Conservation (phyloP, 2,113 vertebrate genomes). For the Nothoprocta perdicaria region DNA sequence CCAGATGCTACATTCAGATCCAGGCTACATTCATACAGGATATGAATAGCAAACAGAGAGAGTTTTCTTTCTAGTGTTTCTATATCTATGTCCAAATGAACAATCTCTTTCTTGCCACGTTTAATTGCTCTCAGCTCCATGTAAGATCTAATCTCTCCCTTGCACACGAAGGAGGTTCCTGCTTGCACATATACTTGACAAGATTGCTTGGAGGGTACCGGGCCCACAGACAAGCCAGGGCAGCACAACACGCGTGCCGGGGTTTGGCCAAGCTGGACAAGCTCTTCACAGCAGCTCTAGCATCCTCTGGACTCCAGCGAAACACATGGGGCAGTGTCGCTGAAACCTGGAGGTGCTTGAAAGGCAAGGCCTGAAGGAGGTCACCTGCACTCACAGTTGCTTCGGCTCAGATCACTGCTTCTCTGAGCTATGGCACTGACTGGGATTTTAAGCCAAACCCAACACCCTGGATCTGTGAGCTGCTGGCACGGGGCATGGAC, state of each 20-base stretch:
- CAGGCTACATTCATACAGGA: not conserved
- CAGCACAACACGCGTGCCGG: accelerated
- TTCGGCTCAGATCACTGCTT: no score
- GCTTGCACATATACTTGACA: not conserved
- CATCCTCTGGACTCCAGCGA: accelerated
- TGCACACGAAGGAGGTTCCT: accelerated
- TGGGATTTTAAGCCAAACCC: no score
- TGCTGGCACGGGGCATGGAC: no score
- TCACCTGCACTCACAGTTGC: no score
- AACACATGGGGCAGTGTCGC: not conserved
- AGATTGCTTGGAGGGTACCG: accelerated
- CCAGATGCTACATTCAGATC: not conserved
- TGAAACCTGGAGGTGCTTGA: accelerated
- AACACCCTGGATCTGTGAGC: no score
- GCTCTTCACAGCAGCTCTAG: accelerated
- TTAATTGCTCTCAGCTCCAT: not conserved
- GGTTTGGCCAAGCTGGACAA: not conserved
- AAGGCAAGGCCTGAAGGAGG: not conserved
- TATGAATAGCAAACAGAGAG: no score
- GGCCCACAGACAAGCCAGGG: accelerated
- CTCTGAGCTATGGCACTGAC: no score
- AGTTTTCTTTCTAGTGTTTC: not conserved
- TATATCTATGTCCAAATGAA: not conserved
- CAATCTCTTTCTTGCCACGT: accelerated
- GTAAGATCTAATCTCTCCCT: not conserved